These are phyloP conservation scores for Toxonevra muliebris DNA, from an alignment of 2,888 invertebrate genomes.

Conservation along the genomic window DNA sequence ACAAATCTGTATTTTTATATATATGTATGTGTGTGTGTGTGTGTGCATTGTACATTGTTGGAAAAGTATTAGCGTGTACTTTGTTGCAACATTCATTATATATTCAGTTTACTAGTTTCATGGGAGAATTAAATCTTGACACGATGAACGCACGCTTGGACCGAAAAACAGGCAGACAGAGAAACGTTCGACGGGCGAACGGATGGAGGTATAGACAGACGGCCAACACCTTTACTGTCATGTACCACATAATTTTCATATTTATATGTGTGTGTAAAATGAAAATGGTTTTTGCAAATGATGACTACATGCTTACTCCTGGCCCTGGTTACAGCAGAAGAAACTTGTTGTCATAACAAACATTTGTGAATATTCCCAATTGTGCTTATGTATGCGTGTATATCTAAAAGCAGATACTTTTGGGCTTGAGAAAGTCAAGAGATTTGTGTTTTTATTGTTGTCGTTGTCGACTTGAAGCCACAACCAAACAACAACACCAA, in stretches of 20 bases:
- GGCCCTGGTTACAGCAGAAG: too few relatives aligned
- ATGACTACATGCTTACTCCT: background rate
- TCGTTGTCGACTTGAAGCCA: too few relatives aligned
- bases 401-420: too few relatives aligned
- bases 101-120: slow-evolving; percentile 54
- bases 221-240: slow-evolving; percentile 8
- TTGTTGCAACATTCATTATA: slow-evolving; percentile 49
- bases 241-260: slow-evolving; percentile 52
- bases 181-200: too few relatives aligned
- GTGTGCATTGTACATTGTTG: background rate
- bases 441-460: too few relatives aligned
- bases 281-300: background rate
- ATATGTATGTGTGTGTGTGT: background rate
- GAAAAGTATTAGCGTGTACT: background rate
- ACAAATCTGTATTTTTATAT: background rate
- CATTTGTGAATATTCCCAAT: too few relatives aligned
- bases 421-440: too few relatives aligned
- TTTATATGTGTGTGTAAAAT: slow-evolving; percentile 39
- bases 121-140: slow-evolving; percentile 56
- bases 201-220: too few relatives aligned
- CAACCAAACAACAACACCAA: too few relatives aligned
- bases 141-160: slow-evolving; percentile 40
- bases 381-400: too few relatives aligned
- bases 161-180: too few relatives aligned
- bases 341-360: too few relatives aligned